Evolutionary conservation across 1,140 invertebrate genomes (phyloP).

Genomic region (Neodiprion pinetum): DNA sequence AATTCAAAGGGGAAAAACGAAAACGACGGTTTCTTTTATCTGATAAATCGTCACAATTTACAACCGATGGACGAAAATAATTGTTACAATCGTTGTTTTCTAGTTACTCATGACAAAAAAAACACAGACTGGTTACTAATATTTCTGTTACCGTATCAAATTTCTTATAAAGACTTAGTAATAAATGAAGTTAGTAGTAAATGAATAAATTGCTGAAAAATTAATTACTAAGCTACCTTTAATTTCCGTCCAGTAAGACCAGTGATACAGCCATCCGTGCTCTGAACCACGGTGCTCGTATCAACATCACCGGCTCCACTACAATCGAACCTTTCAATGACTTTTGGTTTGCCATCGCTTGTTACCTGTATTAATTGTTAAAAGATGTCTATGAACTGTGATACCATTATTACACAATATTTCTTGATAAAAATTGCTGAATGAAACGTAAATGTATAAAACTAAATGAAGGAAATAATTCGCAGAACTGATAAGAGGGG

Average conservation of each 20-base stretch:
- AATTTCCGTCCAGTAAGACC: conserved; percentile 89
- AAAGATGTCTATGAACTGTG: background rate
- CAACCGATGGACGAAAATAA: background rate
- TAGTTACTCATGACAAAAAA: no score
- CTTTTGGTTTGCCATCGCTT: conserved; percentile 86
- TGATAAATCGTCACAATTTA: conserved; percentile 1
- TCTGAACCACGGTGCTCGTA: conserved; percentile 83
- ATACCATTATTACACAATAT: conserved; percentile 25
- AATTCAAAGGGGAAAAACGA: conserved; percentile 13
- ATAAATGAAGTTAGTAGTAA: background rate
- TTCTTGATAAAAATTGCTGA: conserved; percentile 37
- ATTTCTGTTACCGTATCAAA: no score
- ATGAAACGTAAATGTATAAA: conserved; percentile 31
- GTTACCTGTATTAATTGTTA: conserved; percentile 72
- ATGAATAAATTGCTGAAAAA: conserved; percentile 21
- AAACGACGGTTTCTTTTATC: background rate
- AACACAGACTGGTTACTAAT: no score
- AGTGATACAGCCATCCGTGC: conserved; percentile 77
- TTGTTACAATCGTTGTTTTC: conserved; percentile 15
- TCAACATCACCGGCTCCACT: conserved; percentile 95
- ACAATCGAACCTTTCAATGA: conserved; percentile 94
- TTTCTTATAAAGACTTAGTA: no score
- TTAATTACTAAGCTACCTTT: conserved; percentile 68
- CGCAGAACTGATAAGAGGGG: background rate
- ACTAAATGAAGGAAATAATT: conserved; percentile 10